Conservation (phyloP, 2,113 vertebrate genomes). For the Pungitius pungitius region DNA sequence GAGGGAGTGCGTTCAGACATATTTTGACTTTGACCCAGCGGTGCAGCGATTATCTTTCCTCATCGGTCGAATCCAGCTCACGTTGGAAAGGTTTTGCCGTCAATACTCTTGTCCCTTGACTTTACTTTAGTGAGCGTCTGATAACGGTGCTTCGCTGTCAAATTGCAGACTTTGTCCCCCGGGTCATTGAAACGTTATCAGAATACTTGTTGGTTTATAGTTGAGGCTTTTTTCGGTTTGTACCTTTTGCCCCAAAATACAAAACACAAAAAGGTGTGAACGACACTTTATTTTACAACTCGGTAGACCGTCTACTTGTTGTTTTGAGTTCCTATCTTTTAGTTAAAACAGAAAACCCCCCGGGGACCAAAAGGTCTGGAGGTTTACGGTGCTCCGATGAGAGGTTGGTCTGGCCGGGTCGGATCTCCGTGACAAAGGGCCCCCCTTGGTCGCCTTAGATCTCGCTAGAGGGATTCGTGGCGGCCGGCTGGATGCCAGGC, state of each 20-base stretch:
- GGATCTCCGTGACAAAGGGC: slow-evolving; percentile 29
- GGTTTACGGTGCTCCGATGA: slow-evolving; percentile 33
- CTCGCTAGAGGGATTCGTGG: slow-evolving; percentile 25
- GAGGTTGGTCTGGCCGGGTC: slow-evolving; percentile 8
- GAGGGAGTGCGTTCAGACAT: slow-evolving; percentile 5
- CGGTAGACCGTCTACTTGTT: slow-evolving; percentile 2
- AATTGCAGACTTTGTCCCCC: slow-evolving; percentile 6
- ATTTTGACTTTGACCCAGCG: slow-evolving; percentile 43
- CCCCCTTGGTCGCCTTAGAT: slow-evolving; percentile 10
- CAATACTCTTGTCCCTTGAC: background rate
- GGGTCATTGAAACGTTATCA: background rate
- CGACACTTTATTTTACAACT: background rate
- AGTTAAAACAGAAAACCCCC: background rate
- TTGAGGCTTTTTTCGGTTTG: background rate
- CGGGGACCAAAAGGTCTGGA: background rate
- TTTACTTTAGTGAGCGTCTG: background rate
- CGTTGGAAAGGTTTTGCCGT: slow-evolving; percentile 12
- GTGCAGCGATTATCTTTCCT: slow-evolving; percentile 27
- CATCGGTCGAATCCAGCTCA: slow-evolving; percentile 7
- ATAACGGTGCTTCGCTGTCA: background rate
- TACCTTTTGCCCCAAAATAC: background rate
- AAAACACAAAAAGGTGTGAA: background rate
- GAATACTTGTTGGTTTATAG: background rate
- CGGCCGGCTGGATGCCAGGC: slow-evolving; percentile 54
- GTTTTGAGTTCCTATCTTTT: slow-evolving; percentile 8